Conservation (phyloP, 2,113 vertebrate species). For the Neotragus pygmaeus region DNA sequence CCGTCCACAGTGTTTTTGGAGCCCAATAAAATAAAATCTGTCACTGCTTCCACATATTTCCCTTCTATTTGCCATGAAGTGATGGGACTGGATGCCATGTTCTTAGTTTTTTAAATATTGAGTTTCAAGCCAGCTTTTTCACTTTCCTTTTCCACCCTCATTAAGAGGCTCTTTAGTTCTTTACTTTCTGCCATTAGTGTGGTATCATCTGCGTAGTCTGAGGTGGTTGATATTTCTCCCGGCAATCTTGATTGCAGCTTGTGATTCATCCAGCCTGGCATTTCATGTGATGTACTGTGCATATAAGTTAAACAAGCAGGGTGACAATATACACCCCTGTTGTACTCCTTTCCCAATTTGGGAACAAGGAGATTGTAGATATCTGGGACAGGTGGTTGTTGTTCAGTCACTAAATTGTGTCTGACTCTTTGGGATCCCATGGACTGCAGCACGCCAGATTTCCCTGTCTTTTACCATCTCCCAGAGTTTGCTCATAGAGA, state of each 20-base stretch:
- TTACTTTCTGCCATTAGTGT: neutral
- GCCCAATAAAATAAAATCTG: neutral
- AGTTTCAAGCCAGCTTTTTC: neutral
- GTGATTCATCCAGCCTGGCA: neutral
- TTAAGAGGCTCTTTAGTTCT: neutral
- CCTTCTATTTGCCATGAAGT: neutral
- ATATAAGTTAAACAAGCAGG: neutral
- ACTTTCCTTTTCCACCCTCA: neutral
- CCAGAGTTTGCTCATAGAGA: neutral
- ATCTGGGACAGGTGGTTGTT: neutral
- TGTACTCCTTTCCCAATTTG: neutral
- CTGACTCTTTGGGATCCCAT: neutral
- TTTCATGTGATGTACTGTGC: neutral
- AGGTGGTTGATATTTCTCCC: neutral
- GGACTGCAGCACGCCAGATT: neutral
- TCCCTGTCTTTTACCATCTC: neutral
- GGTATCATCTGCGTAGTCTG: neutral
- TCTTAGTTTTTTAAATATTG: neutral
- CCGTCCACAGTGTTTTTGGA: neutral
- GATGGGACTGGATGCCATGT: neutral
- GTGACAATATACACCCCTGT: neutral
- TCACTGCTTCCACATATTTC: neutral
- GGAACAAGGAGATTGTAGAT: neutral
- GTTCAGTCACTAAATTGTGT: neutral
- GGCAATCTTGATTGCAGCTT: neutral